Conservation (phyloP, 1,140 invertebrate genomes). For the Trinorchestia longiramus region DNA sequence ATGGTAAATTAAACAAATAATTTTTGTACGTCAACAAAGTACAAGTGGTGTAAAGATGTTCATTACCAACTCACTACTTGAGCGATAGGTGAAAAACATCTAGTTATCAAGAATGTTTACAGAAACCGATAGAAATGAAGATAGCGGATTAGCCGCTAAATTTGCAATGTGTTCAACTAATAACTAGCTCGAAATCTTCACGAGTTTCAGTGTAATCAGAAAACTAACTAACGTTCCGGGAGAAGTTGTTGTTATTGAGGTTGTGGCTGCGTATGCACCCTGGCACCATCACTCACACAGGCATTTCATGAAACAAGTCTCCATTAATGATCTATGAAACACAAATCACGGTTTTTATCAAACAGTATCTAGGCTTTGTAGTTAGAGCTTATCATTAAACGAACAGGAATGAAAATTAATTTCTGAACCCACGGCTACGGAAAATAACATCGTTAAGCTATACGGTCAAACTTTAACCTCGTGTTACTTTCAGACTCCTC, state of each 20-base stretch:
- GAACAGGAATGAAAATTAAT: not conserved
- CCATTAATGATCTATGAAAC: not conserved
- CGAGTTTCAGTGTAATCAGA: not conserved
- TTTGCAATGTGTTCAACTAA: not conserved
- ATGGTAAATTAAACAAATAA: too few relatives aligned
- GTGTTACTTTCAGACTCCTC: too few relatives aligned
- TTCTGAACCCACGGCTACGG: not conserved
- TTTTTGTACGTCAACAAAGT: too few relatives aligned
- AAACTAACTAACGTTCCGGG: not conserved
- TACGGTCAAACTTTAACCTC: too few relatives aligned
- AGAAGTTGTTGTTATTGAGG: not conserved
- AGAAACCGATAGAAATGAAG: too few relatives aligned
- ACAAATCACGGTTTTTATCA: not conserved
- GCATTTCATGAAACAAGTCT: not conserved
- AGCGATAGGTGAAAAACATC: too few relatives aligned
- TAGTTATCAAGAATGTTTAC: too few relatives aligned
- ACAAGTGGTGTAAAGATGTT: too few relatives aligned
- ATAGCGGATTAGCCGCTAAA: too few relatives aligned
- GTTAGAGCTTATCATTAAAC: not conserved
- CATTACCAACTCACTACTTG: too few relatives aligned
- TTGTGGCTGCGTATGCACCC: not conserved
- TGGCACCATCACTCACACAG: not conserved
- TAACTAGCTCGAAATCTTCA: not conserved
- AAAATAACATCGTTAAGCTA: not conserved
- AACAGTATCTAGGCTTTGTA: not conserved